Percentiles rank a stretch among this genome's conserved stretches.
Evolutionary conservation across 2,797 vertebrate genomes (phyloP).

Genomic region (Chelon labrosus): DNA sequence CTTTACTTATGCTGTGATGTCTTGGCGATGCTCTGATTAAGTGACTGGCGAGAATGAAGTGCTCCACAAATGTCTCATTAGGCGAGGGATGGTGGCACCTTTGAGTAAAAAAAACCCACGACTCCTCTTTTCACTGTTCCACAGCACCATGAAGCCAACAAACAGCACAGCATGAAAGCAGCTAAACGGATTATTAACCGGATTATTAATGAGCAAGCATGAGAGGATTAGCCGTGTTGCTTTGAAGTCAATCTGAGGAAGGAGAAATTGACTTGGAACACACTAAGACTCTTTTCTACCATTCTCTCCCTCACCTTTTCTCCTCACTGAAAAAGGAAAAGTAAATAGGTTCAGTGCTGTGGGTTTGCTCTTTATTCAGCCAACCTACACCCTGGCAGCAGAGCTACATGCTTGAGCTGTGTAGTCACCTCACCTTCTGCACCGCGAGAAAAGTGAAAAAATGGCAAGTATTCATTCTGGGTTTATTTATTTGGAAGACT

Average conservation of each 20-base stretch:
- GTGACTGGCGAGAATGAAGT: not conserved
- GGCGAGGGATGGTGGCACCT: not conserved
- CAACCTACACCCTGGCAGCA: conserved; percentile 21
- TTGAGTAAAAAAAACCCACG: conserved; percentile 33
- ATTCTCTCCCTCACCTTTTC: conserved; percentile 22
- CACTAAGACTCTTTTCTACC: conserved; percentile 27
- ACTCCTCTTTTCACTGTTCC: conserved; percentile 61
- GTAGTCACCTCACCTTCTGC: not conserved
- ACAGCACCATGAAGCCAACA: conserved; percentile 74
- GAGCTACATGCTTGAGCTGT: not conserved
- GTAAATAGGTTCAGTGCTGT: conserved; percentile 13
- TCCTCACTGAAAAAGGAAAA: conserved; percentile 3
- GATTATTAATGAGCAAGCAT: conserved; percentile 84
- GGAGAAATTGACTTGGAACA: conserved; percentile 78
- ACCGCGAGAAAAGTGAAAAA: not conserved
- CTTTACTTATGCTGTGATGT: not conserved
- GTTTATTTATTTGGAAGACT: not conserved
- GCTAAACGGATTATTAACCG: conserved; percentile 86
- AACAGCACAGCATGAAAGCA: conserved; percentile 79
- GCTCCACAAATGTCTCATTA: conserved; percentile 12
- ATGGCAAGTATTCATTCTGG: conserved; percentile 5
- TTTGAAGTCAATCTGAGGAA: conserved; percentile 84
- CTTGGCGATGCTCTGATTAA: conserved; percentile 4
- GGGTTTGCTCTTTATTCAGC: conserved; percentile 16
- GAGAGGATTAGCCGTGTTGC: conserved; percentile 83